Conservation (phyloP, 2,113 vertebrate genomes). For the Pteronura brasiliensis region DNA sequence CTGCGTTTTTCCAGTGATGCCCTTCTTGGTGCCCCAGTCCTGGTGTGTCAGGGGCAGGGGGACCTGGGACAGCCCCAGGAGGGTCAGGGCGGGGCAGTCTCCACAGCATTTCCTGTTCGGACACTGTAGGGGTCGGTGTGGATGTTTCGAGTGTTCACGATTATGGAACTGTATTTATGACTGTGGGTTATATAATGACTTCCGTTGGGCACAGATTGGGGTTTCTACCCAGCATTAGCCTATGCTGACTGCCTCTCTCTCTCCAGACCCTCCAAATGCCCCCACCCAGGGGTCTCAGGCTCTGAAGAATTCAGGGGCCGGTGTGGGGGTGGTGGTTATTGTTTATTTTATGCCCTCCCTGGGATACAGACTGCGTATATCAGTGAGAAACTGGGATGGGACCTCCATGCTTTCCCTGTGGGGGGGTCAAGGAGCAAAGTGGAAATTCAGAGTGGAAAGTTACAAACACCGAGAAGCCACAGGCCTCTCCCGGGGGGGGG, state of each 20-base stretch:
- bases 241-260: rapidly evolving
- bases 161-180: rapidly evolving
- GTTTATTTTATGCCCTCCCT: not conserved
- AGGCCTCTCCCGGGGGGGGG: not conserved
- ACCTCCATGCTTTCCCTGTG: not conserved
- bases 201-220: rapidly evolving
- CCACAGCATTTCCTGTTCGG: rapidly evolving
- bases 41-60: not conserved
- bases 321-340: rapidly evolving
- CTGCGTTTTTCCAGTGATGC: rapidly evolving
- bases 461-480: rapidly evolving
- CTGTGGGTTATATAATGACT: rapidly evolving
- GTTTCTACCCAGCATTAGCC: not conserved
- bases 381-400: not conserved
- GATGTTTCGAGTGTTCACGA: rapidly evolving
- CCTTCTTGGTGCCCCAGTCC: not conserved
- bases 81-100: not conserved
- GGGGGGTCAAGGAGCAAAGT: too few relatives aligned
- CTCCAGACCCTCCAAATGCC: not conserved
- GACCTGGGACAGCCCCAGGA: not conserved
- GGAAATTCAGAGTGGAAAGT: not conserved
- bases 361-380: too few relatives aligned
- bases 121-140: rapidly evolving
- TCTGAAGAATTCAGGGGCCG: not conserved
- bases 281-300: not conserved